Conservation (phyloP, 2,888 invertebrate genomes). For the Stenodema calcarata region DNA sequence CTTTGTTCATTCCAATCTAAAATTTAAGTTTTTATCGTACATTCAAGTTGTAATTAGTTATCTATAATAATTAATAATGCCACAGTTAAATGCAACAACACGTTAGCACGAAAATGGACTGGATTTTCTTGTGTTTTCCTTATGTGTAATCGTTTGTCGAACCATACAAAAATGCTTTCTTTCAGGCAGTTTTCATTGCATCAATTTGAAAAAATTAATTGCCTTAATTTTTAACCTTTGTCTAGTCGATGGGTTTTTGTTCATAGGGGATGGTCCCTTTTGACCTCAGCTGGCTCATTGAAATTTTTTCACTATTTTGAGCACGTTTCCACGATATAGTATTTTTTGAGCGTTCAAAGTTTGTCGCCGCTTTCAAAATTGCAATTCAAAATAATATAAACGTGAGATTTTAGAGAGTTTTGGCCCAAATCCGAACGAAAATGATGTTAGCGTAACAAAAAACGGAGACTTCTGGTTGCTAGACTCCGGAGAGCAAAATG, state of each 20-base stretch:
- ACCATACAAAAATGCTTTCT: slow-evolving; percentile 6
- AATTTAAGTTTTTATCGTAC: background rate
- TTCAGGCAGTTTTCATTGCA: background rate
- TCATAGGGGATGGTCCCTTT: slow-evolving; percentile 36
- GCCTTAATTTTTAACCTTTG: background rate
- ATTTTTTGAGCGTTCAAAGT: slow-evolving; percentile 23
- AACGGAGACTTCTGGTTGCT: background rate
- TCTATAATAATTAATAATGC: slow-evolving; percentile 41
- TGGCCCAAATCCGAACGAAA: background rate
- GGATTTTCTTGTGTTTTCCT: slow-evolving; percentile 17
- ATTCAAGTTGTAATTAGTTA: slow-evolving; percentile 11
- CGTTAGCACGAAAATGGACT: slow-evolving; percentile 37
- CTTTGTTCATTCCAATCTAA: background rate
- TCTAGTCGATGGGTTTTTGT: slow-evolving; percentile 23
- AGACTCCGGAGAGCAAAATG: background rate
- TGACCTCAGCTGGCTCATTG: slow-evolving; percentile 24
- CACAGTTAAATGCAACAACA: slow-evolving; percentile 41
- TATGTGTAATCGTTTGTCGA: background rate
- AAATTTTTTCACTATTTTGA: slow-evolving; percentile 34
- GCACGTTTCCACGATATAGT: slow-evolving; percentile 37
- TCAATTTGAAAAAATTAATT: background rate
- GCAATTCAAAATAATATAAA: background rate
- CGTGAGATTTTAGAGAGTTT: background rate
- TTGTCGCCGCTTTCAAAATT: background rate
- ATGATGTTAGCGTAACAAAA: background rate